A percentile compares a stretch with the other conserved stretches of the same genome.
These are phyloP conservation scores for Hippopotamyrus pictus DNA, from an alignment of 2,797 vertebrate genomes.

Conservation along the genomic window DNA sequence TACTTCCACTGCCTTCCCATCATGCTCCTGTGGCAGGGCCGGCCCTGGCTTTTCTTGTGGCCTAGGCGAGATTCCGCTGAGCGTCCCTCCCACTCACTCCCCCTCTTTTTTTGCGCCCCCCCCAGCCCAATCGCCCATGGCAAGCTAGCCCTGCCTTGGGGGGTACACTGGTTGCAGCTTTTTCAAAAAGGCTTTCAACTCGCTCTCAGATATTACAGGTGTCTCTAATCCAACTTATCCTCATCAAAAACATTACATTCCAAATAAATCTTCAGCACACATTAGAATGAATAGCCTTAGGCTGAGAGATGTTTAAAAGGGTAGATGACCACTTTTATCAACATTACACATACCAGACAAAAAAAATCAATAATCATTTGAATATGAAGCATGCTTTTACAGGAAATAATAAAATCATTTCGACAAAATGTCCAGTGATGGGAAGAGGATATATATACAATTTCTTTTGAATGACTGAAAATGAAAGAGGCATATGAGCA, in stretches of 20 bases:
- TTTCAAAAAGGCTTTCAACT: background rate
- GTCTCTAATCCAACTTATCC: background rate
- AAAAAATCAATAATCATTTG: background rate
- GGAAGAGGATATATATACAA: background rate
- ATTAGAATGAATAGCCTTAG: background rate
- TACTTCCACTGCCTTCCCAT: background rate
- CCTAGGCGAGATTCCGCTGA: background rate
- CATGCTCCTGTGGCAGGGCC: background rate
- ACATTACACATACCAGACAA: background rate
- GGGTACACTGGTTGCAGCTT: background rate
- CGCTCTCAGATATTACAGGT: background rate
- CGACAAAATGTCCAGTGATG: background rate
- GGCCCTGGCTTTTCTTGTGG: background rate
- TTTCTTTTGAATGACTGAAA: background rate
- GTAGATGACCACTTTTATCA: background rate
- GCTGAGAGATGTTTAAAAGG: background rate
- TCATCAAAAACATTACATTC: background rate
- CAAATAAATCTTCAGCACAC: background rate
- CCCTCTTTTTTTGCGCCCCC: background rate
- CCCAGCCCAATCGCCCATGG: background rate
- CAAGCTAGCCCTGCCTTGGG: background rate
- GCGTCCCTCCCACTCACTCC: background rate
- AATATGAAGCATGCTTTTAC: background rate
- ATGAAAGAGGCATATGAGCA: background rate
- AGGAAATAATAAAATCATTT: background rate